phyloP scores from a whole-genome alignment of 2,113 vertebrate genomes.

The Esox niger region DNA sequence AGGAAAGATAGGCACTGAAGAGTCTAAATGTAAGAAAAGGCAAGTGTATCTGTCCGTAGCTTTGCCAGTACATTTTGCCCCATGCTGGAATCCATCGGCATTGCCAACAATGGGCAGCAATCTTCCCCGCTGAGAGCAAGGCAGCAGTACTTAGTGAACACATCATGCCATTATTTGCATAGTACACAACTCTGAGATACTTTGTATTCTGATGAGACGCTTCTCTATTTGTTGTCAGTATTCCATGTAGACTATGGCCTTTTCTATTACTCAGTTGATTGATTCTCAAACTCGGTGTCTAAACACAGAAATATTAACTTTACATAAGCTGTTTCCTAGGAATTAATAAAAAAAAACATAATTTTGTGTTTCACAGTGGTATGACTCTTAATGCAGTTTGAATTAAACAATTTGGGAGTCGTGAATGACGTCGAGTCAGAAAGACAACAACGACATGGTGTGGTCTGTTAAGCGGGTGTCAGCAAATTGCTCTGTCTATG shows the following conservation, averaged over 20 bases:
- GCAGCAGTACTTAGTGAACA: conserved; percentile 31
- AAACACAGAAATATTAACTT: conserved; percentile 67
- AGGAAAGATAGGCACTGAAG: neutral
- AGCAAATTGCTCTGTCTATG: neutral
- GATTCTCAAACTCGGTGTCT: conserved; percentile 65
- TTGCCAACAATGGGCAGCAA: neutral
- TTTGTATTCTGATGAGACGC: conserved; percentile 56
- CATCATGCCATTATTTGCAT: conserved; percentile 5
- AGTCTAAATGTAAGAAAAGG: neutral
- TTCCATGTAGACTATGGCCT: conserved; percentile 56
- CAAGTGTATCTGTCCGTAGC: neutral
- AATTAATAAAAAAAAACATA: conserved; percentile 69
- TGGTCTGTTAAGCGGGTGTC: neutral
- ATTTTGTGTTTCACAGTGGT: conserved; percentile 63
- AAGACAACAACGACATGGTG: neutral
- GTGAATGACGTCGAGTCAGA: neutral
- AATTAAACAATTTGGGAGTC: conserved; percentile 43
- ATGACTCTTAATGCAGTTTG: conserved; percentile 57
- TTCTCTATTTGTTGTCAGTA: conserved; percentile 45
- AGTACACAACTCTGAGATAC: conserved; percentile 46
- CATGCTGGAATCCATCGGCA: neutral
- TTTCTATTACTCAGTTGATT: conserved; percentile 71
- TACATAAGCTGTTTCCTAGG: conserved; percentile 58
- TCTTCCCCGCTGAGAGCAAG: conserved; percentile 7
- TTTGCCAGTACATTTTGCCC: neutral